phyloP scores from a whole-genome alignment of 1,140 invertebrate species.

The Lepidurus couesii region DNA sequence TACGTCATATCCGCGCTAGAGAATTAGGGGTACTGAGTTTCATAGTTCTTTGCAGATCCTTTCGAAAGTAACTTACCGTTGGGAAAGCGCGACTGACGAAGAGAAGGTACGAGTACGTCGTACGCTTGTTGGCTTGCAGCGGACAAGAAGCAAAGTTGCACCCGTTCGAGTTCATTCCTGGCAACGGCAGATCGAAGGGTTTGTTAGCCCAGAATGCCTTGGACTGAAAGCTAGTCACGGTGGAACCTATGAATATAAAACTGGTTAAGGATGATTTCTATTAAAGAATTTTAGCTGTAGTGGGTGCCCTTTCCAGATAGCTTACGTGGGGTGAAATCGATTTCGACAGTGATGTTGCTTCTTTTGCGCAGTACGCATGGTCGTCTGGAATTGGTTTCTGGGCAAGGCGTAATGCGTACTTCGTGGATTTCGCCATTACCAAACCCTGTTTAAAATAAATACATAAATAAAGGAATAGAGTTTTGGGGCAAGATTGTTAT shows the following conservation, averaged over 20 bases:
- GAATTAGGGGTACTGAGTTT: neutral
- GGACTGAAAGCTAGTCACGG: slow-evolving; percentile 12
- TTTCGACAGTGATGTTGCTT: slow-evolving; percentile 34
- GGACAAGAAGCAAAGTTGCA: slow-evolving; percentile 32
- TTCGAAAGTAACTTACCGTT: slow-evolving; percentile 16
- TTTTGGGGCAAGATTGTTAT: neutral
- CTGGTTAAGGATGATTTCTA: neutral
- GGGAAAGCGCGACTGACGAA: slow-evolving; percentile 32
- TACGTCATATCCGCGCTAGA: slow-evolving; percentile 34
- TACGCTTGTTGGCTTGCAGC: neutral
- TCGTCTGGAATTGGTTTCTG: slow-evolving; percentile 29
- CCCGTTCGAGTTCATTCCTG: slow-evolving; percentile 33
- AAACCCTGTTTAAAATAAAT: slow-evolving; percentile 29
- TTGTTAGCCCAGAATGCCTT: slow-evolving; percentile 35
- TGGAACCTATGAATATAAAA: slow-evolving; percentile 18
- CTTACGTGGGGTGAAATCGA: slow-evolving; percentile 35
- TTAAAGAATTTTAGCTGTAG: neutral
- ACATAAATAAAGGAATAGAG: neutral
- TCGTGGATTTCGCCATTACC: slow-evolving; percentile 31
- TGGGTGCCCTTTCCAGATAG: neutral
- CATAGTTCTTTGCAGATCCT: neutral
- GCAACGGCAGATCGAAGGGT: slow-evolving; percentile 31
- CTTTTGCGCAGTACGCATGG: slow-evolving; percentile 33
- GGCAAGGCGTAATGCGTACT: slow-evolving; percentile 34
- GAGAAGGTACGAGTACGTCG: slow-evolving; percentile 33